phyloP scores from a whole-genome alignment of 2,113 vertebrate species.

The Aptenodytes forsteri region DNA sequence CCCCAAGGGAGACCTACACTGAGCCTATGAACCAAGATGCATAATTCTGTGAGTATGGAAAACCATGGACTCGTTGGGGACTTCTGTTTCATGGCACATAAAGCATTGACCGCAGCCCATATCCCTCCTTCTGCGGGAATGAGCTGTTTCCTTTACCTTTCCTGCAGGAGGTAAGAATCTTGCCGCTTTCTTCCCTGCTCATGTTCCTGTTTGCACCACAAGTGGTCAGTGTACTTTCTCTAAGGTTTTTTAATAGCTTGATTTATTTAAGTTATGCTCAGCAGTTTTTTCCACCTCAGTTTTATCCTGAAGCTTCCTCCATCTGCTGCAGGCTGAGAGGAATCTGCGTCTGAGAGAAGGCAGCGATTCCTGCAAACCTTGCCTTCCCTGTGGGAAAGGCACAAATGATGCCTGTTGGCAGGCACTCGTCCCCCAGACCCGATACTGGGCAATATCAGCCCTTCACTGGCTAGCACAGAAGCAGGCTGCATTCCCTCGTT shows the following conservation, averaged over 20 bases:
- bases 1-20: neutral
- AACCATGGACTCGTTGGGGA: rapidly evolving
- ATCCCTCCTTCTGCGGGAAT: neutral
- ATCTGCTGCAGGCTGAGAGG: neutral
- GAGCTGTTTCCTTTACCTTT: neutral
- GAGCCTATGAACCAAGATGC: neutral
- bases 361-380: neutral
- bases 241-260: neutral
- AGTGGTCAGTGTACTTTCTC: neutral
- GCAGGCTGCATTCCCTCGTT: rapidly evolving
- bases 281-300: neutral
- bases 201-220: neutral
- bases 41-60: neutral
- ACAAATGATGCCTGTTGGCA: rapidly evolving
- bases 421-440: neutral
- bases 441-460: neutral
- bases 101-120: rapidly evolving
- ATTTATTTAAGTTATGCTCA: neutral
- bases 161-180: neutral
- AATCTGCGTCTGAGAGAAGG: neutral
- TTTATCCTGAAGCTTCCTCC: neutral
- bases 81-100: neutral
- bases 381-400: neutral
- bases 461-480: neutral
- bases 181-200: neutral